phyloP scores from a whole-genome alignment of 1,140 invertebrate species.

The Leguminivora glycinivorella region DNA sequence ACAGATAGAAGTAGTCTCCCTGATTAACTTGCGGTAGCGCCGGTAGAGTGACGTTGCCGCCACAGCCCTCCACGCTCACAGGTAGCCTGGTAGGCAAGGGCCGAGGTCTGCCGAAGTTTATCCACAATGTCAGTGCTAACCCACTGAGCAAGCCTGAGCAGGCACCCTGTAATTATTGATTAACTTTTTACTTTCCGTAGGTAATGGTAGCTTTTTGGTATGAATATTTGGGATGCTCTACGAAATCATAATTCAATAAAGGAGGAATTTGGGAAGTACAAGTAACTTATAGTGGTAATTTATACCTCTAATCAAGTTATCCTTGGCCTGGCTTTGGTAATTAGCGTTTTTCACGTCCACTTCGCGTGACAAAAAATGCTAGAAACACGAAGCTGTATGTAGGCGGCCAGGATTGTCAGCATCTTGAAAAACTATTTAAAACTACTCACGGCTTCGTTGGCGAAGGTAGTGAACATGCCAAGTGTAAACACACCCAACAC shows the following conservation, averaged over 20 bases:
- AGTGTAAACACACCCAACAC: conserved; percentile 88
- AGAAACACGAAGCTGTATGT: too few species aligned
- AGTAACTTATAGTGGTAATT: too few species aligned
- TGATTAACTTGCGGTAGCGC: conserved; percentile 32
- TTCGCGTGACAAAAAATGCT: too few species aligned
- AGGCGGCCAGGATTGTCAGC: too few species aligned
- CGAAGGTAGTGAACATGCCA: conserved; percentile 85
- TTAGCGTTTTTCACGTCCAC: too few species aligned
- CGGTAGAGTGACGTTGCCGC: conserved; percentile 53
- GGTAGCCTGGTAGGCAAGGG: conserved; percentile 81
- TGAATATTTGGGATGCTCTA: too few species aligned
- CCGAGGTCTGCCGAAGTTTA: conserved; percentile 91
- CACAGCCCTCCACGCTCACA: conserved; percentile 81
- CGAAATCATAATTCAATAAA: too few species aligned
- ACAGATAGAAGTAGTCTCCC: conserved; percentile 83
- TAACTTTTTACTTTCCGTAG: neutral
- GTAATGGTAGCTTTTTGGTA: too few species aligned
- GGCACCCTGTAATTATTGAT: conserved; percentile 80
- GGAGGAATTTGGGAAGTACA: too few species aligned
- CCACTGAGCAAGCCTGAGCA: conserved; percentile 83
- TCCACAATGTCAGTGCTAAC: conserved; percentile 88
- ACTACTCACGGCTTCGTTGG: conserved; percentile 78
- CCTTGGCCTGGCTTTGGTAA: too few species aligned
- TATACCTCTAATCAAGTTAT: too few species aligned
- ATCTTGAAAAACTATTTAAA: too few species aligned